phyloP scores from a whole-genome alignment of 2,888 invertebrate species.

The Synergus itoensis region DNA sequence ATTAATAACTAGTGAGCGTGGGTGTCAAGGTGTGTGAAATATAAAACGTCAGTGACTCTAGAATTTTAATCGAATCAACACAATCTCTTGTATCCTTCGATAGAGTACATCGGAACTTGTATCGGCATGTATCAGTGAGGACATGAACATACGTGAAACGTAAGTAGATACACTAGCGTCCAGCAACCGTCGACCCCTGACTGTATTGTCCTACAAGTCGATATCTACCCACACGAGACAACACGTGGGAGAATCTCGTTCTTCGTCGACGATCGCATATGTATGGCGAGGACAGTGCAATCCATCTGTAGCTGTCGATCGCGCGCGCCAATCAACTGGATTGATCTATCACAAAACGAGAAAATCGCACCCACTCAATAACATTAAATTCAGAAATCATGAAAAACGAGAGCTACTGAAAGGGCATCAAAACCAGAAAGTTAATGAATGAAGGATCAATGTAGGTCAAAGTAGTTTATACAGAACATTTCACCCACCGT shows the following conservation, averaged over 20 bases:
- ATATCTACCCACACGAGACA: slow-evolving; percentile 66
- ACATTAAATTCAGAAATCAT: not conserved
- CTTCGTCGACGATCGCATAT: slow-evolving; percentile 43
- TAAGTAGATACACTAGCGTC: slow-evolving; percentile 22
- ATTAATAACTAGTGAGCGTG: slow-evolving; percentile 6
- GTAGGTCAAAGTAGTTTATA: slow-evolving; percentile 5
- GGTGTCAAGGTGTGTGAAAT: slow-evolving; percentile 24
- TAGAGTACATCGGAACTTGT: not conserved
- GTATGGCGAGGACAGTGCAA: slow-evolving; percentile 48
- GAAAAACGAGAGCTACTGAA: not conserved
- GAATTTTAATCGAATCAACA: slow-evolving; percentile 24
- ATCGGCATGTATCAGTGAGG: not conserved
- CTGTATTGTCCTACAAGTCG: slow-evolving; percentile 66
- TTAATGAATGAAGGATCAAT: not conserved
- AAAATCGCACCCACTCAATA: not conserved
- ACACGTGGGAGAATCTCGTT: slow-evolving; percentile 51
- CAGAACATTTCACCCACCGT: not conserved
- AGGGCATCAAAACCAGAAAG: not conserved
- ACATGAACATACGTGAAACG: not conserved
- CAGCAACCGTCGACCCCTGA: slow-evolving; percentile 44
- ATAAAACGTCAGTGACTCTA: slow-evolving; percentile 5
- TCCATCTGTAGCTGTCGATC: slow-evolving; percentile 7
- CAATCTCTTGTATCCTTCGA: slow-evolving; percentile 3
- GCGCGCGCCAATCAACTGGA: not conserved
- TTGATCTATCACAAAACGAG: not conserved